phyloP scores from a whole-genome alignment of 2,797 vertebrate species.

The Taenioides sp. region DNA sequence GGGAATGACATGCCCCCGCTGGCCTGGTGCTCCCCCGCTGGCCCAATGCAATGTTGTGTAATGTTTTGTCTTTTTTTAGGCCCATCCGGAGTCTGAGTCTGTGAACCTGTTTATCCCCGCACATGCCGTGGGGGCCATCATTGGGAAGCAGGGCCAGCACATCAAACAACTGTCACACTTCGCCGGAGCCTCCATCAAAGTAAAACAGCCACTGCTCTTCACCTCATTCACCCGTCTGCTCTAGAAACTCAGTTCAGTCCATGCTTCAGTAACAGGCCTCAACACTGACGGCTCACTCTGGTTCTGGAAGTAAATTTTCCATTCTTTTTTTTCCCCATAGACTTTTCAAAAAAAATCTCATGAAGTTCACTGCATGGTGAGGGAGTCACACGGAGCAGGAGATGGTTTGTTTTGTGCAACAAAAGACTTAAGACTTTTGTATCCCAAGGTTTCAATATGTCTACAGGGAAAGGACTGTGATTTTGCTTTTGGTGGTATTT shows the following conservation, averaged over 20 bases:
- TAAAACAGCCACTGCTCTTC: slow-evolving; percentile 38
- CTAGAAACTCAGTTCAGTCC: too few relatives aligned
- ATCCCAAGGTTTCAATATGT: slow-evolving; percentile 47
- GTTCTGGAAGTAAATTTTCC: too few relatives aligned
- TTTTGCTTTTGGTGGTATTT: too few relatives aligned
- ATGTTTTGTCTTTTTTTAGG: slow-evolving; percentile 68
- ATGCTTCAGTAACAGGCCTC: neutral
- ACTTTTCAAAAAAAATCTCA: too few relatives aligned
- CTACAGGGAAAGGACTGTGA: slow-evolving; percentile 47
- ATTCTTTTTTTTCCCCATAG: too few relatives aligned
- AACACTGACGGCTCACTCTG: too few relatives aligned
- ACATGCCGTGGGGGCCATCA: slow-evolving; percentile 95
- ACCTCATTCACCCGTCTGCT: neutral
- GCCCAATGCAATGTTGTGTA: neutral
- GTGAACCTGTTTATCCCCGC: slow-evolving; percentile 98
- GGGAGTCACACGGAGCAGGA: slow-evolving; percentile 64
- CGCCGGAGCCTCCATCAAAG: slow-evolving; percentile 98
- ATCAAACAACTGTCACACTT: slow-evolving; percentile 99
- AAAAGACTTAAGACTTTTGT: slow-evolving; percentile 56
- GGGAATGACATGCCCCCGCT: neutral
- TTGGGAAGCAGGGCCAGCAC: slow-evolving; percentile 98
- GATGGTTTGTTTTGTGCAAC: slow-evolving; percentile 50
- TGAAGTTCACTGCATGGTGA: slow-evolving; percentile 61
- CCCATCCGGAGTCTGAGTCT: slow-evolving; percentile 91
- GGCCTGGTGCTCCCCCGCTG: too few relatives aligned